phyloP scores from a whole-genome alignment of 2,113 vertebrate genomes.

The Empidonax traillii region DNA sequence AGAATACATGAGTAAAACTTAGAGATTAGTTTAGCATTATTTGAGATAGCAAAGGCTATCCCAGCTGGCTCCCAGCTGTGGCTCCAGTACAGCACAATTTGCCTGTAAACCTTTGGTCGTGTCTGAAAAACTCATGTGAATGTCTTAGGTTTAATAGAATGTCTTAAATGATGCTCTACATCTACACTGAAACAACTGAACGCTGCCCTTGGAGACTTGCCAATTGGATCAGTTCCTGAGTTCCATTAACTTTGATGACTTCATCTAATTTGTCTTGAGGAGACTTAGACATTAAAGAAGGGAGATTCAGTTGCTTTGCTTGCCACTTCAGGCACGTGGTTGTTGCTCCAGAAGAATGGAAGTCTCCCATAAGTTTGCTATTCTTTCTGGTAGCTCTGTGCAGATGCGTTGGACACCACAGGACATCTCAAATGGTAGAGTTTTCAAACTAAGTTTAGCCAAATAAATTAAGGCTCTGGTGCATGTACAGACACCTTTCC shows the following conservation, averaged over 20 bases:
- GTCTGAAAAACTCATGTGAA: neutral
- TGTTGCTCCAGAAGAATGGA: neutral
- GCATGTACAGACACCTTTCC: neutral
- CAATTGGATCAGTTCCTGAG: neutral
- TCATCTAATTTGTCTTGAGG: neutral
- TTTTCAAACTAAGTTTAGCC: neutral
- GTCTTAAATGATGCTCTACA: neutral
- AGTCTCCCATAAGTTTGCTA: neutral
- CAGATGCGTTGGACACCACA: neutral
- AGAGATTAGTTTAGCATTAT: neutral
- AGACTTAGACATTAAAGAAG: neutral
- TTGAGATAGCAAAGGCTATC: neutral
- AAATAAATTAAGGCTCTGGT: neutral
- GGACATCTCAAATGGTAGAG: neutral
- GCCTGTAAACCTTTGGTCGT: neutral
- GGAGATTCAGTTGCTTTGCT: neutral
- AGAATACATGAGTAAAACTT: neutral
- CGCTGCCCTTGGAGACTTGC: neutral
- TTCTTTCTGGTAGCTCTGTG: neutral
- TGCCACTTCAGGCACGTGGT: neutral
- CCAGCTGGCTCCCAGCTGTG: neutral
- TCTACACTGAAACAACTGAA: neutral
- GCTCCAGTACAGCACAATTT: neutral
- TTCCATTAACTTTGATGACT: neutral
- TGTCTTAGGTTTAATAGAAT: neutral